Evolutionary conservation across 2,113 vertebrate species (phyloP).

Genomic region (Fulmarus glacialis): DNA sequence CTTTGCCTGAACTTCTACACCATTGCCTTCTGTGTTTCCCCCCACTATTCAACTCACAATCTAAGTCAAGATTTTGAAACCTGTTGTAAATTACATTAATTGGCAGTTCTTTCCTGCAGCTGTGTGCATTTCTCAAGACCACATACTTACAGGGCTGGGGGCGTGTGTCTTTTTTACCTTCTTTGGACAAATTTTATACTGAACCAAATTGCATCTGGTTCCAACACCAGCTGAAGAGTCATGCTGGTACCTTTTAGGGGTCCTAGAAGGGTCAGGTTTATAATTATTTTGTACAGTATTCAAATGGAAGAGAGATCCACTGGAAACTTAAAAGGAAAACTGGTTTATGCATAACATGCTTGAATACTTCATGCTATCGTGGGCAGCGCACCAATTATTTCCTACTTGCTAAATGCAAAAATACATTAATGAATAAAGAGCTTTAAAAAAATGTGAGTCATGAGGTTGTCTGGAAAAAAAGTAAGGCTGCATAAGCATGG

Average conservation of each 20-base stretch:
- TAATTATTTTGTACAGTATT: neutral
- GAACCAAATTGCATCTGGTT: neutral
- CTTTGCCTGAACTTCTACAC: constrained; percentile 52
- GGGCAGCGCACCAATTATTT: constrained; percentile 24
- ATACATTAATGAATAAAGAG: neutral
- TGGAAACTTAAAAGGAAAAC: constrained; percentile 1
- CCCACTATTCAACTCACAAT: neutral
- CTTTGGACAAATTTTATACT: neutral
- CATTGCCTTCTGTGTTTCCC: neutral
- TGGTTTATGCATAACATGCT: neutral
- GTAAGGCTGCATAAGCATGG: neutral
- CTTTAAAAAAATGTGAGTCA: neutral
- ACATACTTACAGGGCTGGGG: neutral
- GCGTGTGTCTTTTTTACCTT: neutral
- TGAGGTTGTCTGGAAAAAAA: neutral
- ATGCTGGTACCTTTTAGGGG: constrained; percentile 32
- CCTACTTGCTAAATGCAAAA: constrained; percentile 4
- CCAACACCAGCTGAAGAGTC: constrained; percentile 17
- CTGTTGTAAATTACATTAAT: constrained; percentile 54
- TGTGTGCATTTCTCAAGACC: constrained; percentile 24
- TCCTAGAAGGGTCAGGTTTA: neutral
- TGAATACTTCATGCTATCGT: constrained; percentile 21
- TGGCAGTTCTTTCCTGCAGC: constrained; percentile 43
- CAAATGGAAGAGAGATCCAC: neutral
- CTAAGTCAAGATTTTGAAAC: constrained; percentile 48